A percentile compares a stretch with the other conserved stretches of the same genome.
These are phyloP conservation scores for Poeciliopsis prolifica DNA, from an alignment of 2,113 vertebrate genomes.

Conservation along the genomic window DNA sequence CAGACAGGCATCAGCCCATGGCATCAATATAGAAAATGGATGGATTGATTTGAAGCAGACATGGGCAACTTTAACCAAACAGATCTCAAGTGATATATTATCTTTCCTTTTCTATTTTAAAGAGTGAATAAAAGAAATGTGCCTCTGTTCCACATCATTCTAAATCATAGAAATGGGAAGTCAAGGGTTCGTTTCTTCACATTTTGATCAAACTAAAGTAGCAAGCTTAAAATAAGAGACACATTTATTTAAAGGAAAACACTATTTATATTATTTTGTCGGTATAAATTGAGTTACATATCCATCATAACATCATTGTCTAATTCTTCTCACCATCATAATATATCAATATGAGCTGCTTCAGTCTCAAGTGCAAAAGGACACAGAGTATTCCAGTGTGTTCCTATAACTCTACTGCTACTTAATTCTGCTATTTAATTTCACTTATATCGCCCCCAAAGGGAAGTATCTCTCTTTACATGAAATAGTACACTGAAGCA, in stretches of 20 bases:
- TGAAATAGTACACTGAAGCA: constrained; percentile 18
- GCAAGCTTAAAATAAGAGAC: too few species aligned
- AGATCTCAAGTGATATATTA: too few species aligned
- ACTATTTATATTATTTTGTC: not conserved
- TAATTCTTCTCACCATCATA: constrained; percentile 25
- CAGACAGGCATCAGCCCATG: too few species aligned
- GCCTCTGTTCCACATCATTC: too few species aligned
- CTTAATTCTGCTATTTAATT: constrained; percentile 14
- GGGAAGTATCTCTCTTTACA: constrained; percentile 13
- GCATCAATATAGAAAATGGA: too few species aligned
- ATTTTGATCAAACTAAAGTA: too few species aligned
- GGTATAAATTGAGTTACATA: constrained; percentile 12
- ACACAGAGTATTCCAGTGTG: constrained; percentile 39
- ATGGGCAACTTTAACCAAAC: too few species aligned
- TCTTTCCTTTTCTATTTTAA: too few species aligned
- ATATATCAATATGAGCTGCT: constrained; percentile 22
- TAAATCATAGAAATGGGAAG: too few species aligned
- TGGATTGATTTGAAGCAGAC: too few species aligned
- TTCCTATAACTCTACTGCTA: constrained; percentile 30
- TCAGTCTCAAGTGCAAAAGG: constrained; percentile 58
- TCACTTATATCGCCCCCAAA: constrained; percentile 11
- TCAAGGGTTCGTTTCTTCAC: too few species aligned
- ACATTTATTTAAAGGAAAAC: not conserved
- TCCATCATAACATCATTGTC: constrained; percentile 10
- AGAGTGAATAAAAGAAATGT: too few species aligned